A percentile compares a stretch with the other conserved stretches of the same genome.
Evolutionary conservation across 1,140 invertebrate species (phyloP).

Genomic region (Schmidtea mediterranea): DNA sequence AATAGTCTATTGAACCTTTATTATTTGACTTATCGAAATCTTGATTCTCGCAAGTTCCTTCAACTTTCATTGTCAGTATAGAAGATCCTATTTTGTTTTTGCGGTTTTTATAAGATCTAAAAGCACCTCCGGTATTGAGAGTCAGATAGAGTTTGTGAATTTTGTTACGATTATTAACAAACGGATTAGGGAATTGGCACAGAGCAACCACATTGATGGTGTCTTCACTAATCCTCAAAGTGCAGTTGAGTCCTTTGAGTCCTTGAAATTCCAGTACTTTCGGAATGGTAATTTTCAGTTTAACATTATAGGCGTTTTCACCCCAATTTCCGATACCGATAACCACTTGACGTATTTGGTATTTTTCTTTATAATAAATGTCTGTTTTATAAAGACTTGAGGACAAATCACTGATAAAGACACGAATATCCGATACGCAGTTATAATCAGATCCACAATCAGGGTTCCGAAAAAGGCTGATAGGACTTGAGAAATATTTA

Average conservation of each 20-base stretch:
- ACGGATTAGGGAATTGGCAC: neutral
- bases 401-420: neutral
- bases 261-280: neutral
- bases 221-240: neutral
- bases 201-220: neutral
- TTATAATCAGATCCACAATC: neutral
- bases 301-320: neutral
- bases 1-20: too few relatives aligned
- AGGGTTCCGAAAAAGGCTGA: neutral
- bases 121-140: neutral
- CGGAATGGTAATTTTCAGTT: neutral
- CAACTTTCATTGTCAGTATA: too few relatives aligned
- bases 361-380: neutral
- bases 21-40: too few relatives aligned
- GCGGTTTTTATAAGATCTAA: neutral
- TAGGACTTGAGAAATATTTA: neutral
- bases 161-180: neutral
- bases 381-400: neutral
- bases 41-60: too few relatives aligned
- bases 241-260: neutral
- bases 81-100: too few relatives aligned
- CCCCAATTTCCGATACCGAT: neutral
- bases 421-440: neutral
- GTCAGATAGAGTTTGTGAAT: neutral
- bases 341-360: neutral